phyloP scores from a whole-genome alignment of 1,140 invertebrate genomes.

The Diorhabda sublineata region DNA sequence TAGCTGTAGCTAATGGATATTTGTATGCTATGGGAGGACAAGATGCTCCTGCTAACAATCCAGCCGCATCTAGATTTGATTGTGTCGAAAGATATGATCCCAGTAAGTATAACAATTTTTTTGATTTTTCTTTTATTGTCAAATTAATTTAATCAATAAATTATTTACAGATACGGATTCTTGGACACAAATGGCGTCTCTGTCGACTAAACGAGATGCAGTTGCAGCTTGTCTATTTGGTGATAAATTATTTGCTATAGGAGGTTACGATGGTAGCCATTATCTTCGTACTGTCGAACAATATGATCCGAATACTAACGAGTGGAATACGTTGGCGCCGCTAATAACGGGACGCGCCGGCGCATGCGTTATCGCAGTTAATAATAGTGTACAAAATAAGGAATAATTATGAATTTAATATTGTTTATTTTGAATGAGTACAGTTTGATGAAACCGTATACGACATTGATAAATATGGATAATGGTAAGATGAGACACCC shows the following conservation, averaged over 20 bases:
- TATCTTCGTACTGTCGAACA: conserved; percentile 89
- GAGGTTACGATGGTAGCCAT: conserved; percentile 92
- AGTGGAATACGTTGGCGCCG: conserved; percentile 74
- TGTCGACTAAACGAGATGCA: conserved; percentile 83
- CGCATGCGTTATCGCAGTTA: conserved; percentile 74
- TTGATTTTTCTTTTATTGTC: neutral
- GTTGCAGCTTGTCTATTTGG: conserved; percentile 88
- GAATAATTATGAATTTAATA: conserved; percentile 6
- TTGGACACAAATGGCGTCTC: conserved; percentile 85
- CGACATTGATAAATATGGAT: no score
- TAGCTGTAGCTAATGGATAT: conserved; percentile 77
- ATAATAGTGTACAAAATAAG: conserved; percentile 19
- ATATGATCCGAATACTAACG: conserved; percentile 86
- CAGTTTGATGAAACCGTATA: no score
- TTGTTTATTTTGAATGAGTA: no score
- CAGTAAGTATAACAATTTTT: conserved; percentile 30
- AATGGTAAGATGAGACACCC: no score
- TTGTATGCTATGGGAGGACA: conserved; percentile 85
- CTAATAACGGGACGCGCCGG: conserved; percentile 78
- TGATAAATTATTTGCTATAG: conserved; percentile 83
- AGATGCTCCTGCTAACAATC: conserved; percentile 82
- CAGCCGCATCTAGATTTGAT: conserved; percentile 74
- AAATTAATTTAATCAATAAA: neutral
- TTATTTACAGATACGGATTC: conserved; percentile 62
- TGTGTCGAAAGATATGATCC: conserved; percentile 85